Percentiles rank a stretch among this genome's conserved stretches.
These are phyloP conservation scores for Poecilia velifera DNA, from an alignment of 2,797 vertebrate genomes.

Conservation along the genomic window DNA sequence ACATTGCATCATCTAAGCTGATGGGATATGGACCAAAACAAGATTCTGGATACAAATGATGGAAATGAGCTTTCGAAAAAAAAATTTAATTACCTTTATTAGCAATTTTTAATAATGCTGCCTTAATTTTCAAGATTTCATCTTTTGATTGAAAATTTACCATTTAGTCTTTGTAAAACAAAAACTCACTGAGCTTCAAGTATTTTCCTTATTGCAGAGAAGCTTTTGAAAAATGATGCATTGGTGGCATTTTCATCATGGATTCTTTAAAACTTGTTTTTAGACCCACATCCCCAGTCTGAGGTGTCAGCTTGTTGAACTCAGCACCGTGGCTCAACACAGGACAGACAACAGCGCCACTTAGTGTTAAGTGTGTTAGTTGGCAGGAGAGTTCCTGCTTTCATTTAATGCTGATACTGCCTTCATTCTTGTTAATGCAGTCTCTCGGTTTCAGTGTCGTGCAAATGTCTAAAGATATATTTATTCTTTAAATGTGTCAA, in stretches of 20 bases:
- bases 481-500: conserved; percentile 69
- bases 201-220: not conserved
- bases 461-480: conserved; percentile 64
- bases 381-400: conserved; percentile 27
- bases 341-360: conserved; percentile 39
- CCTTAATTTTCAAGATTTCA: not conserved
- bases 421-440: conserved; percentile 42
- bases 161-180: not conserved
- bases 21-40: not conserved
- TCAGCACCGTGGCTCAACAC: conserved; percentile 36
- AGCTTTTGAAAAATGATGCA: not conserved
- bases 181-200: not conserved
- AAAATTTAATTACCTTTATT: too few relatives aligned
- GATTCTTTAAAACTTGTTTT: not conserved
- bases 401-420: conserved; percentile 29
- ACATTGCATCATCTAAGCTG: not conserved
- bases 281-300: not conserved
- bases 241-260: conserved; percentile 25
- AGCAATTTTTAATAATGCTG: not conserved
- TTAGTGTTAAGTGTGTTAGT: conserved; percentile 57
- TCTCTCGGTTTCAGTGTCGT: conserved; percentile 60
- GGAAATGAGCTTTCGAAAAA: not conserved
- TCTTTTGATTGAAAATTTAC: not conserved
- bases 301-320: conserved; percentile 37
- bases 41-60: not conserved